phyloP scores from a whole-genome alignment of 2,888 invertebrate genomes.

The Agriopis leucophaearia region DNA sequence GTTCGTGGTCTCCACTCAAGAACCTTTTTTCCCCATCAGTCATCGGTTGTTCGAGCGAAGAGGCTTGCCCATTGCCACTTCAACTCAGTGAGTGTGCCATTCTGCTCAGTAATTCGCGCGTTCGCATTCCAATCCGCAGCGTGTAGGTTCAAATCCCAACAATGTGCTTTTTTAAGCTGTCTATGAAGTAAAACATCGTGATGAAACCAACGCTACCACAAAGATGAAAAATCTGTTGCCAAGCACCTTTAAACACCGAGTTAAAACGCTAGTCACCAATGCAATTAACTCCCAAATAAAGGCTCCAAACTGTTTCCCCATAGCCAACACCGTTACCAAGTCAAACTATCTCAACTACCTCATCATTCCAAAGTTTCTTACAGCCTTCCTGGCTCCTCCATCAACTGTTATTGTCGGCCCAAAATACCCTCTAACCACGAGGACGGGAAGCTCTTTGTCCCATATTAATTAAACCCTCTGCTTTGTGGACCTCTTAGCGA shows the following conservation, averaged over 20 bases:
- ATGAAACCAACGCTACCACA: too few species aligned
- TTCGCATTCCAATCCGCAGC: too few species aligned
- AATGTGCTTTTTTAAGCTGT: too few species aligned
- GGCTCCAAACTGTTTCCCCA: conserved; percentile 8
- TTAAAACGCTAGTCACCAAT: conserved; percentile 7
- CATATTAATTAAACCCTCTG: conserved; percentile 62
- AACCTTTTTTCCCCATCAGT: too few species aligned
- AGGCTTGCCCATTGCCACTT: too few species aligned
- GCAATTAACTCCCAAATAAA: conserved; percentile 11
- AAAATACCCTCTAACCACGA: conserved; percentile 54
- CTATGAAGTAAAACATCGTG: too few species aligned
- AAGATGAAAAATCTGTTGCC: too few species aligned
- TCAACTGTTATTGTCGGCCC: conserved; percentile 53
- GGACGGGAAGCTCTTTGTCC: conserved; percentile 56
- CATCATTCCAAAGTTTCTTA: conserved; percentile 25
- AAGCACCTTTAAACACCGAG: neutral
- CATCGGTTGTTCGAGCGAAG: too few species aligned
- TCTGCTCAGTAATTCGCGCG: too few species aligned
- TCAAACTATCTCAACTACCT: conserved; percentile 22
- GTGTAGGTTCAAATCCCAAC: too few species aligned
- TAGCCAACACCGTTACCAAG: conserved; percentile 7
- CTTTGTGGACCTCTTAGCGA: conserved; percentile 40
- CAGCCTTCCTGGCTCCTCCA: conserved; percentile 33
- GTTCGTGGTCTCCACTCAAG: too few species aligned
- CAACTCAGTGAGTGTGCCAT: too few species aligned